Conservation (phyloP, 2,113 vertebrate genomes). For the Chlamydotis undulata region DNA sequence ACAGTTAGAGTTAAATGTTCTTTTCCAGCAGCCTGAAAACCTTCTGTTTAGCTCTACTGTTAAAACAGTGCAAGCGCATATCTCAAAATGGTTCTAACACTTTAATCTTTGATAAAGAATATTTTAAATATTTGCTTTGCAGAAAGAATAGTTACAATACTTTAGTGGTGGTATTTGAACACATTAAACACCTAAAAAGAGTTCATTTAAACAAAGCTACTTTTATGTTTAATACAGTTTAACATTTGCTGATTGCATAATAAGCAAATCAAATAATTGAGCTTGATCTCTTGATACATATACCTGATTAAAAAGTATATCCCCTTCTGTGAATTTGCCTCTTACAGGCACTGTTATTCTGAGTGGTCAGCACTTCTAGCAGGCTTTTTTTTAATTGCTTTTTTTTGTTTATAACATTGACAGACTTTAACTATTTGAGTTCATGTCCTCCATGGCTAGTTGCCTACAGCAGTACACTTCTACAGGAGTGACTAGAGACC, state of each 20-base stretch:
- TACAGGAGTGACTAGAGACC: neutral
- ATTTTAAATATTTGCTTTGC: conserved; percentile 52
- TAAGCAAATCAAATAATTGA: conserved; percentile 21
- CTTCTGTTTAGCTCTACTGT: neutral
- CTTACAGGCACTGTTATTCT: neutral
- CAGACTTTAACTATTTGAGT: neutral
- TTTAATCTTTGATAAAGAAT: conserved; percentile 11
- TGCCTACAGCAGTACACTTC: neutral
- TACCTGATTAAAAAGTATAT: neutral
- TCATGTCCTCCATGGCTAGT: neutral
- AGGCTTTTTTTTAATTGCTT: neutral
- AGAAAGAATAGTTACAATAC: neutral
- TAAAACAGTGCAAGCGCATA: neutral
- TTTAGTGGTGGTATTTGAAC: neutral
- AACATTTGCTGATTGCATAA: neutral
- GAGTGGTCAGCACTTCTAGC: neutral
- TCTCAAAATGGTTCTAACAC: neutral
- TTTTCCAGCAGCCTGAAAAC: neutral
- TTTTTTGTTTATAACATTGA: neutral
- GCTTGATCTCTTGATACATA: neutral
- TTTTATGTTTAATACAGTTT: neutral
- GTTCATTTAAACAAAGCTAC: conserved; percentile 18
- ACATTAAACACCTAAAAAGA: neutral
- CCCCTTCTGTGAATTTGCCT: neutral
- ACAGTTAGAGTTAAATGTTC: neutral